A percentile compares a stretch with the other conserved stretches of the same genome.
phyloP scores from a whole-genome alignment of 2,113 vertebrate species.

The Oxyruncus cristatus region DNA sequence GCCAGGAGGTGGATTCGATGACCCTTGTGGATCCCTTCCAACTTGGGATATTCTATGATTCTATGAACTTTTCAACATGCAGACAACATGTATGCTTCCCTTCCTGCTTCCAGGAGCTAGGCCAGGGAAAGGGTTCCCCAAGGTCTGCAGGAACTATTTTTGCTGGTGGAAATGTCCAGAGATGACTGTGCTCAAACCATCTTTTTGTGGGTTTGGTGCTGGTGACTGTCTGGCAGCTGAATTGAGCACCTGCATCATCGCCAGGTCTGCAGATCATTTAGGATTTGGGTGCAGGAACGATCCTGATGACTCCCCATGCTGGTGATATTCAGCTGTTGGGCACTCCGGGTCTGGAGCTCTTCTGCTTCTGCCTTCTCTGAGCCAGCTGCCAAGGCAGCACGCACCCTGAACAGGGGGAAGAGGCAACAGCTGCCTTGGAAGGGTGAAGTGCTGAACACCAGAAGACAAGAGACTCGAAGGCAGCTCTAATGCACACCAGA shows the following conservation, averaged over 20 bases:
- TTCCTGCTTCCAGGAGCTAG: fast-evolving
- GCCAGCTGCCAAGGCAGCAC: background rate
- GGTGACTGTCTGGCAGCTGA: background rate
- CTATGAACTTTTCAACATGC: background rate
- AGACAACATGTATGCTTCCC: background rate
- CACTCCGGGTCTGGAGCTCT: background rate
- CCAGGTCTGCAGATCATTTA: background rate
- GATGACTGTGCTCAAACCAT: background rate
- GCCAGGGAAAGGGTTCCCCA: background rate
- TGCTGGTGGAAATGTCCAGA: background rate
- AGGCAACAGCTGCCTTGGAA: background rate
- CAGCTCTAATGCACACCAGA: background rate
- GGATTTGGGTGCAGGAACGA: fast-evolving
- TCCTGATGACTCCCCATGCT: background rate
- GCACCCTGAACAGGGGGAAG: fast-evolving
- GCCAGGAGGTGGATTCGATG: background rate
- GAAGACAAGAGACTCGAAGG: background rate
- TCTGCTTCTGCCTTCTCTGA: background rate
- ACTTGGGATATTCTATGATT: background rate
- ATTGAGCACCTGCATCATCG: background rate
- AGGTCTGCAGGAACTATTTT: background rate
- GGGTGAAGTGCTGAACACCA: background rate
- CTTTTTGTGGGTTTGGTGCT: background rate
- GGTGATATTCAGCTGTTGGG: background rate
- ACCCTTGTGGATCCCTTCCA: background rate